These are phyloP conservation scores for Anastrepha obliqua DNA, from an alignment of 1,140 invertebrate genomes.

Conservation along the genomic window DNA sequence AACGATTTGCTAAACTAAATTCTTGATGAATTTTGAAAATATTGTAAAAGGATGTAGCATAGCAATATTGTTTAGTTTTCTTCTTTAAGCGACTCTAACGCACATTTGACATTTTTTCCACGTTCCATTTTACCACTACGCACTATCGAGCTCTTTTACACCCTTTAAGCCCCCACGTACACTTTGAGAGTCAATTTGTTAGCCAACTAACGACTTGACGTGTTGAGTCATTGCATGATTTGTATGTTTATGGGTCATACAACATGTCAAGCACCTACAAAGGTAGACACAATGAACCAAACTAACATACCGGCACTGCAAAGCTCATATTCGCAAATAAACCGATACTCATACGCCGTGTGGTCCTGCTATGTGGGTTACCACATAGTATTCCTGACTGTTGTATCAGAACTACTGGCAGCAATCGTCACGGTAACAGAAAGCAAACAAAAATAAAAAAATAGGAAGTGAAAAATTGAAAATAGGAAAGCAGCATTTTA, in stretches of 20 bases:
- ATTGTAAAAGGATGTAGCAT: too few relatives aligned
- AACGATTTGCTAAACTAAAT: too few relatives aligned
- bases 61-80: too few relatives aligned
- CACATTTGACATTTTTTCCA: not conserved
- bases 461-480: not conserved
- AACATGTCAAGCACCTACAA: slow-evolving; percentile 45
- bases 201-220: slow-evolving; percentile 28
- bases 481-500: not conserved
- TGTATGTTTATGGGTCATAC: slow-evolving; percentile 47
- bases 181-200: slow-evolving; percentile 8
- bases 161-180: not conserved
- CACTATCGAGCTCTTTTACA: not conserved
- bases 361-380: not conserved
- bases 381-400: not conserved
- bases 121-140: not conserved
- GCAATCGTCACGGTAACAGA: not conserved
- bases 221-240: slow-evolving; percentile 33
- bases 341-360: not conserved
- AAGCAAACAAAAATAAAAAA: not conserved
- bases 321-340: not conserved
- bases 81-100: too few relatives aligned
- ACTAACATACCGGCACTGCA: not conserved
- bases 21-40: too few relatives aligned
- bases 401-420: not conserved
- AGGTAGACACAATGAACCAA: not conserved